Evolutionary conservation across 2,888 invertebrate species (phyloP), one percentile per base, ranked within the genome.

Genomic region (Alcis repandata): DNA sequence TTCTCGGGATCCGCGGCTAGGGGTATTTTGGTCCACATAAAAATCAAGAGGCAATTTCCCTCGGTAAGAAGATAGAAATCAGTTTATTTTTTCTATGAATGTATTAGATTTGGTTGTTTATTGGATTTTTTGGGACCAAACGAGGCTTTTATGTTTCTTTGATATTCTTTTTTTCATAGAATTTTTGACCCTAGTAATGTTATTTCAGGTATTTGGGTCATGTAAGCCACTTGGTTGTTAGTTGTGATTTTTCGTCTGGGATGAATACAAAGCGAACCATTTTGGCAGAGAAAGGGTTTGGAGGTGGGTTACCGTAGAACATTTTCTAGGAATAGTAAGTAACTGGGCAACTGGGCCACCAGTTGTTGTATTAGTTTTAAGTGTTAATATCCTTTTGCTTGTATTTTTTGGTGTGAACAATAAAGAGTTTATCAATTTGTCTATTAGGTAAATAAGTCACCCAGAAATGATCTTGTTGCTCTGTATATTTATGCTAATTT

Each of bases 51-150:
- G 77, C 76, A 79, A 81, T 82, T 80, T 79, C 69, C 75, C 68
- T 73, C 69, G 67, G 61, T 62, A 73, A 72, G 65, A 63, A 78
- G 74, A 83, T 75, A 80, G 68, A 77, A 80, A 78, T 78, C 72
- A 74, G 73, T 77, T 74, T 78, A 77, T 77, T 73, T 77, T 73
- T 78, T 75, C 74, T 78, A 79, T 76, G 75, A 79, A 79, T 80
- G 75, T 79, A 78, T 82, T 73, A 76, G 65, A 76, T 73, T 66
- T 63, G 59, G 72, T 77, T 79, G 76, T 77, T 81, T 75, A 80
- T 82, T 79, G 70, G 71, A 76, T 77, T 77, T 79, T 75, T 74
- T 60, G 73, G 70, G 70, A 69, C 59, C 66, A 40, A 67, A 59
- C 69, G 52, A 70, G 59, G 59, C 63, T 59, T 64, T 59, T 58